A percentile compares a stretch with the other conserved stretches of the same genome.
Conservation (phyloP, 2,888 invertebrate species). For the Zhuqinia jingwanae region DNA sequence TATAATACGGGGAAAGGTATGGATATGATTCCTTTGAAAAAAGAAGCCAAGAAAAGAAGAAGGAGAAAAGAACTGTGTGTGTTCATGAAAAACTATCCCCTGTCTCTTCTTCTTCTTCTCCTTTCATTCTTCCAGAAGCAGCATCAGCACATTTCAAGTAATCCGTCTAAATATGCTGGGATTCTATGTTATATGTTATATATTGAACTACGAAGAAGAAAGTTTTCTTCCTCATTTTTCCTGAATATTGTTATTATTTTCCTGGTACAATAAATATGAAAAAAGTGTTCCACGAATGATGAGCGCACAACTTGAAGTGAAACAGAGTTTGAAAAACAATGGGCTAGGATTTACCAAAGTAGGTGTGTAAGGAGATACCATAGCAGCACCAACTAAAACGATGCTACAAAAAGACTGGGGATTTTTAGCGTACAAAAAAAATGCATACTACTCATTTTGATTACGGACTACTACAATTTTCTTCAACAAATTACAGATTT, state of each 20-base stretch:
- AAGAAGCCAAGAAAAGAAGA: background rate
- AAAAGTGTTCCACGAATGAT: slow-evolving; percentile 11
- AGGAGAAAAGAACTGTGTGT: background rate
- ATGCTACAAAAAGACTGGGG: background rate
- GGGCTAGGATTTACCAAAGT: background rate
- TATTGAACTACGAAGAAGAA: background rate
- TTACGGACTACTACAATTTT: slow-evolving; percentile 14
- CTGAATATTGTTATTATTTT: slow-evolving; percentile 15
- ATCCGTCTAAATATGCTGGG: background rate
- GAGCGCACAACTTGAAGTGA: slow-evolving; percentile 16
- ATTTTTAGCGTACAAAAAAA: too few species aligned
- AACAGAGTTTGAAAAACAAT: slow-evolving; percentile 28
- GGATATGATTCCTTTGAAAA: slow-evolving; percentile 11
- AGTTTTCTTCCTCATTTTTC: background rate
- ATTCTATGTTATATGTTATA: too few species aligned
- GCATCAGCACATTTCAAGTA: background rate
- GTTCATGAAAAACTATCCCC: too few species aligned
- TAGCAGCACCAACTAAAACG: background rate
- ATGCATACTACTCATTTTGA: slow-evolving; percentile 27
- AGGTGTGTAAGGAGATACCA: background rate
- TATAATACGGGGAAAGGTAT: background rate
- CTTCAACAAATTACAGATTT: slow-evolving; percentile 14
- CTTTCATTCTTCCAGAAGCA: background rate
- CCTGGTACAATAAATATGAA: slow-evolving; percentile 21
- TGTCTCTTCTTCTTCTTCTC: background rate